phyloP scores from a whole-genome alignment of 2,113 vertebrate species.

The Anolis sagrei region DNA sequence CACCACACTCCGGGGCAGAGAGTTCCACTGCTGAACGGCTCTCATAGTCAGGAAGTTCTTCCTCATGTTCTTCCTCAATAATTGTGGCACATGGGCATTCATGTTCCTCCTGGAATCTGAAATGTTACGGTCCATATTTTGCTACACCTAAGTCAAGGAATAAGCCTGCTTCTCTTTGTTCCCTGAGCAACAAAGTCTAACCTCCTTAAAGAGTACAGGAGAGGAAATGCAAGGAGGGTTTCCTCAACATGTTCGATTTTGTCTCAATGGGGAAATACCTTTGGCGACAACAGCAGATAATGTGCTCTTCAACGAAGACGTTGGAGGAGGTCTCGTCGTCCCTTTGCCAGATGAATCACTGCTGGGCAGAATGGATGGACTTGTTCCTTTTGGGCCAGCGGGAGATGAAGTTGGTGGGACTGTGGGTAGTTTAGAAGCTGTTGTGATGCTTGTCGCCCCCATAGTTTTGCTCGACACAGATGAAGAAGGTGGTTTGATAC shows the following conservation, averaged over 20 bases:
- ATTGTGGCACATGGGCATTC: neutral
- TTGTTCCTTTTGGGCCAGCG: accelerated
- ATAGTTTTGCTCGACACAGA: neutral
- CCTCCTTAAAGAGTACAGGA: neutral
- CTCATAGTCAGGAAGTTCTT: no score
- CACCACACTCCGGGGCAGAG: no score
- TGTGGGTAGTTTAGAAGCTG: accelerated
- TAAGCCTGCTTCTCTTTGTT: neutral
- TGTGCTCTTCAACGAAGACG: neutral
- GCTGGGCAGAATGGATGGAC: neutral
- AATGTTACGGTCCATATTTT: neutral
- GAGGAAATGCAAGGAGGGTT: neutral
- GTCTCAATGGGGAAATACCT: neutral
- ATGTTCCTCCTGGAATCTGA: neutral
- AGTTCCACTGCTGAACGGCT: no score
- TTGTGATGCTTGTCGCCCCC: accelerated
- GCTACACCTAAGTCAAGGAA: neutral
- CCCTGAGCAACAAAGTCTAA: no score
- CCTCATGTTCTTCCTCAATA: no score
- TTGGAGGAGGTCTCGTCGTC: accelerated
- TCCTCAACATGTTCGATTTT: neutral
- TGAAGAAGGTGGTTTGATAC: neutral
- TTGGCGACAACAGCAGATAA: neutral
- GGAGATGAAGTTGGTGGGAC: no score
- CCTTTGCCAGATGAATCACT: no score